A percentile compares a stretch with the other conserved stretches of the same genome.
phyloP scores from a whole-genome alignment of 2,797 vertebrate species.

The Paedocypris micromegethes region DNA sequence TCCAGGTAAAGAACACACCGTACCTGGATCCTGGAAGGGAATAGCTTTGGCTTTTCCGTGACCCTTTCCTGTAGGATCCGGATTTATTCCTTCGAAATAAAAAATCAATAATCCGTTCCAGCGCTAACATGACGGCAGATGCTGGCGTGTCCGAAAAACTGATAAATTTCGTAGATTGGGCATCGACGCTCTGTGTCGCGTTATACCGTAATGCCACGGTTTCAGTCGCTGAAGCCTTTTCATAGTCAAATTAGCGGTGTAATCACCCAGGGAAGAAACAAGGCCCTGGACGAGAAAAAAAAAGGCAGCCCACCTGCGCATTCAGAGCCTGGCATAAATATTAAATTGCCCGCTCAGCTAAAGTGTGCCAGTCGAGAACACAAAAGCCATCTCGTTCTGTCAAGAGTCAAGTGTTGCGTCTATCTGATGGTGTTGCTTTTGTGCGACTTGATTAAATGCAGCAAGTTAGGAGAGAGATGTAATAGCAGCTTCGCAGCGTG shows the following conservation, averaged over 20 bases:
- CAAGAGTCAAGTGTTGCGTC: conserved; percentile 45
- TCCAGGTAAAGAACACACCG: neutral
- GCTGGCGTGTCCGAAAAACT: too few species aligned
- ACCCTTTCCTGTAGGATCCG: conserved; percentile 56
- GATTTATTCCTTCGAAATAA: conserved; percentile 56
- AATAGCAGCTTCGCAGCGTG: conserved; percentile 30
- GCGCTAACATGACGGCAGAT: conserved; percentile 56
- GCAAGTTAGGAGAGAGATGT: conserved; percentile 34
- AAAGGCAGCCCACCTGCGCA: conserved; percentile 19
- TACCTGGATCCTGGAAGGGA: conserved; percentile 63
- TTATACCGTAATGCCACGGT: neutral
- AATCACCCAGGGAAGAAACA: conserved; percentile 36
- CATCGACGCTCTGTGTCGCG: too few species aligned
- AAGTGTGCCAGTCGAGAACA: conserved; percentile 35
- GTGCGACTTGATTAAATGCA: conserved; percentile 32
- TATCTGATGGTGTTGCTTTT: conserved; percentile 45
- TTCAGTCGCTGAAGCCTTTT: conserved; percentile 9
- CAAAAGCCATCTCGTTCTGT: conserved; percentile 42
- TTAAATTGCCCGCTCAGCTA: conserved; percentile 46
- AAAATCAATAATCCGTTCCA: conserved; percentile 62
- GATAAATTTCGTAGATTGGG: too few species aligned
- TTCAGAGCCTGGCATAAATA: conserved; percentile 49
- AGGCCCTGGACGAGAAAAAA: conserved; percentile 32
- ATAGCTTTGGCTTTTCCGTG: conserved; percentile 65
- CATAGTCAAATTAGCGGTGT: conserved; percentile 39